Percentiles rank a stretch among this genome's conserved stretches.
Conservation (phyloP, 2,888 invertebrate species). For the Drosophila colorata region DNA sequence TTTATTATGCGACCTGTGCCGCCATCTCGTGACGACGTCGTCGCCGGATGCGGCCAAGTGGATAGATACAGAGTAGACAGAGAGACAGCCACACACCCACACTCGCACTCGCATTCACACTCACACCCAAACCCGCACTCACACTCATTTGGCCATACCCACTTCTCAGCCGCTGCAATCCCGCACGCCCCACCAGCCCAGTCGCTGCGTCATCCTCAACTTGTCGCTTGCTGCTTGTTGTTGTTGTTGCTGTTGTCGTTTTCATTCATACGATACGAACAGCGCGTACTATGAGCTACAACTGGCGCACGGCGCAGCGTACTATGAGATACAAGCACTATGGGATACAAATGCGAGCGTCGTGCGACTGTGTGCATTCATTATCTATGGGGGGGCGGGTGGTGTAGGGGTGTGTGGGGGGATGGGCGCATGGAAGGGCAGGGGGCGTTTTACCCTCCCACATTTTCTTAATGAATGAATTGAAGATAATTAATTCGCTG, state of each 20-base stretch:
- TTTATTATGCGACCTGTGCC: conserved; percentile 77
- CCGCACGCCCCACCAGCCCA: neutral
- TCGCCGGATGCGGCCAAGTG: conserved; percentile 63
- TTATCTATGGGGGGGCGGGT: conserved; percentile 53
- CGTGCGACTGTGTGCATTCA: conserved; percentile 70
- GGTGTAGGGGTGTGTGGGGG: neutral
- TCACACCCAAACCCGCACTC: neutral
- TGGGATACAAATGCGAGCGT: conserved; percentile 50
- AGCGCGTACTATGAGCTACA: conserved; percentile 64
- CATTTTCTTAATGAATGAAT: conserved; percentile 80
- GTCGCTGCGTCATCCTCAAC: conserved; percentile 56
- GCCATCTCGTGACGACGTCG: conserved; percentile 69
- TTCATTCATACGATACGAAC: conserved; percentile 70
- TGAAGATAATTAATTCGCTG: conserved; percentile 79
- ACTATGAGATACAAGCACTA: conserved; percentile 66
- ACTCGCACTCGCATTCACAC: conserved; percentile 10
- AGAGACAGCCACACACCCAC: conserved; percentile 43
- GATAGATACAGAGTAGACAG: conserved; percentile 53
- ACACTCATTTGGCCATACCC: conserved; percentile 23
- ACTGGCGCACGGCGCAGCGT: conserved; percentile 39
- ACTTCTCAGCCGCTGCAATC: conserved; percentile 32
- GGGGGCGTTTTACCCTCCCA: conserved; percentile 48
- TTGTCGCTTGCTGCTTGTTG: conserved; percentile 38
- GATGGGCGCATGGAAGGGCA: neutral
- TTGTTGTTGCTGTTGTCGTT: conserved; percentile 37